Evolutionary conservation across 2,113 vertebrate species (phyloP), one percentile per base, ranked within the genome.

Genomic region (Mormyrus iriodes): DNA sequence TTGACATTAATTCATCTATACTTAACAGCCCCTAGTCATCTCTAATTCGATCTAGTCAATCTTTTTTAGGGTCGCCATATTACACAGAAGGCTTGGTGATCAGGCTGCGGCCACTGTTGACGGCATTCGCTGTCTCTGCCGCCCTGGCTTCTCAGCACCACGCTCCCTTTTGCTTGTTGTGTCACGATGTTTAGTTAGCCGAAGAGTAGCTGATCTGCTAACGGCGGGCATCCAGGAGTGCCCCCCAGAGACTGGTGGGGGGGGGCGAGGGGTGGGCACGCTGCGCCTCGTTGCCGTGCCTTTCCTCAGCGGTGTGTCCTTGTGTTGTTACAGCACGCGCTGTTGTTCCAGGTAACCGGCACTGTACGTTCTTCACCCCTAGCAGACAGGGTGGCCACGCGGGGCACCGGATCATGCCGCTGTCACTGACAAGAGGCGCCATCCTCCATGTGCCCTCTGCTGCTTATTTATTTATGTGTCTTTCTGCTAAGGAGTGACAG

Each of bases 341-440:
- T 15, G 51, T 86, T 86, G 85, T 86, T 86, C 85, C 85, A 15
- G 85, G 85, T 86, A 53, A 86, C 51, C 85, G 31, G 27, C 51
- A 51, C 85, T 55, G 27, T 86, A 9, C 85, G 51, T 53, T 53
- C 51, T 27, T 86, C 51, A 53, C 85, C 85, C 85, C 12, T 27
- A 86, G 48, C 85, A 86, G 85, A 86, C 85, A 86, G 85, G 85
- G 85, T 86, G 85, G 51, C 85, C 51, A 48, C 85, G 85, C 85
- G 31, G 85, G 51, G 85, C 85, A 53, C 27, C 31, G 5, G 49
- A 53, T 35, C 51, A 48, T 21, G 85, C 51, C 51, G 27, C 85
- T 55, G 85, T 86, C 85, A 86, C 85, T 55, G 85, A 86, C 51
- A 35, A 27, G 85, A 55, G 27, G 85, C 31, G 27, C 55, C 85